Evolutionary conservation across 2,888 invertebrate species (phyloP).

Genomic region (Hydrotaea diabolus): DNA sequence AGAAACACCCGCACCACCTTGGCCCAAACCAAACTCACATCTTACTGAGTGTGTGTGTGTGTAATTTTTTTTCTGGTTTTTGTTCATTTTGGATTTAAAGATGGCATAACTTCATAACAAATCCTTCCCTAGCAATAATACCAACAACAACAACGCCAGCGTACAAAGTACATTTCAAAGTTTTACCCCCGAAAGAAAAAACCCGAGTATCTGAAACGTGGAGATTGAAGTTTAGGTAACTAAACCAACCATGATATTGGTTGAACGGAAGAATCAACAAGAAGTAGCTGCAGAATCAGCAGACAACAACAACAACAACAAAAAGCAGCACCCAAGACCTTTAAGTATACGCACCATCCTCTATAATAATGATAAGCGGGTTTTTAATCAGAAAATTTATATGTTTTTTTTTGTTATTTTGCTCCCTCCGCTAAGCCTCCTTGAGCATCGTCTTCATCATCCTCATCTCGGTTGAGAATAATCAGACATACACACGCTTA

Average conservation of each 20-base stretch:
- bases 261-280: neutral
- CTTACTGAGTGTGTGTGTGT: neutral
- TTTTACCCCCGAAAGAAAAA: no score
- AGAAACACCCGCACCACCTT: conserved; percentile 64
- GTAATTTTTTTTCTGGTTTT: no score
- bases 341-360: conserved; percentile 42
- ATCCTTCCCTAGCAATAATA: conserved; percentile 6
- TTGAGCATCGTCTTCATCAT: no score
- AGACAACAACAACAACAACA: no score
- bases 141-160: conserved; percentile 2
- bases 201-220: no score
- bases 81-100: conserved; percentile 22
- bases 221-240: no score
- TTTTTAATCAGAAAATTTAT: conserved; percentile 81
- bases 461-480: neutral
- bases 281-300: neutral
- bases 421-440: conserved; percentile 65
- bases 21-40: conserved; percentile 22
- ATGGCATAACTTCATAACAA: conserved; percentile 58
- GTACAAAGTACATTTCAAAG: no score
- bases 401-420: conserved; percentile 69
- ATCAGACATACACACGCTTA: conserved; percentile 35
- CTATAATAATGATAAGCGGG: conserved; percentile 80
- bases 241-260: neutral
- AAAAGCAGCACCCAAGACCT: conserved; percentile 21